Base-by-base conservation (phyloP, 2,888 invertebrate genomes). In the Aphodius granarius region DNA sequence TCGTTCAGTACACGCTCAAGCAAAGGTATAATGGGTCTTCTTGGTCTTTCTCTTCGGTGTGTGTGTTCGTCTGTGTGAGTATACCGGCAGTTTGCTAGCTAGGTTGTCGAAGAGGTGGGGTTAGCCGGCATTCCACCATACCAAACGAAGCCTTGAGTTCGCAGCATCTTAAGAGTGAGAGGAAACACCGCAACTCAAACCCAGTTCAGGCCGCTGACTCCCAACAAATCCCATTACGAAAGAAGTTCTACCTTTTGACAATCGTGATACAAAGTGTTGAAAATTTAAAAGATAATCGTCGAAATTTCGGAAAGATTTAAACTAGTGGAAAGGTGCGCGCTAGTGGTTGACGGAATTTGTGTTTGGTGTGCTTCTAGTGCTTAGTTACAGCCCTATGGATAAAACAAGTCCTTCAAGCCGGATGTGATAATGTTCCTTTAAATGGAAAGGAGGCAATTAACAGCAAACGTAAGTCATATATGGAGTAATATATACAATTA, bases 61-160 rank as follows among this genome's bases (percentile, higher is more conserved):
- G 43, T 43, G 43, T 13, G 43, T 43, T 43, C 43, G 43, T 43
- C 43, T 43, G 43, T 43, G 43, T n/a, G 23, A 43, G 43, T 43
- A 13, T 43, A 43, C 43, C 9, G 13, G 43, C 43, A 43, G 43
- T 43, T 43, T 13, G 43, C 43, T 43, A 2, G 43, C 43, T 43
- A 9, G 43, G 6, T 13, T 9, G 43, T 9, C 5, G 5, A 13
- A 43, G 68, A 21, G 68, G 68, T 68, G 68, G 68, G 68, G 68
- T 22, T n/a, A 21, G 20, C 68, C 68, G 22, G 22, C 68, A 68
- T 68, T 68, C 68, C 68, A 68, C 43, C 6, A 68, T 68, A 68
- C 68, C 68, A 68, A 68, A 68, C 68, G 68, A 68, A 68, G 43
- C 68, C 68, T 68, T 68, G 68, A 68, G 68, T 68, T 68, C 68